These are phyloP conservation scores for Drosophila ercepeae DNA, from an alignment of 1,140 invertebrate species.

Conservation along the genomic window DNA sequence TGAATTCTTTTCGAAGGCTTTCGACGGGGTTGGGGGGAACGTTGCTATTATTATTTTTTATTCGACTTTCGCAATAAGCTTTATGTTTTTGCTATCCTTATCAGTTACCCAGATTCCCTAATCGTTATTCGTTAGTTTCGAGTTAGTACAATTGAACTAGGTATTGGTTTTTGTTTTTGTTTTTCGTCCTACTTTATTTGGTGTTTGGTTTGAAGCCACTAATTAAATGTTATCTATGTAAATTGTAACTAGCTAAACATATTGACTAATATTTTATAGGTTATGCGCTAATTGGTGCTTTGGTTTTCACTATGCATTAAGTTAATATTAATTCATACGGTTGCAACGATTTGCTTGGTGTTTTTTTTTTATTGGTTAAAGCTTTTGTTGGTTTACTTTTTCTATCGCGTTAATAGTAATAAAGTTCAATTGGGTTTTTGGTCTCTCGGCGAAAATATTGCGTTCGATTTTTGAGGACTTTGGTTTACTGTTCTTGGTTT, in stretches of 20 bases:
- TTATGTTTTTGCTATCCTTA: slow-evolving; percentile 55
- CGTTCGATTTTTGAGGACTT: slow-evolving; percentile 52
- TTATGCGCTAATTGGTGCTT: slow-evolving; percentile 78
- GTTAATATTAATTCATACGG: slow-evolving; percentile 27
- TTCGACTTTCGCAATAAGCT: slow-evolving; percentile 67
- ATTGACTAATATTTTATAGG: slow-evolving; percentile 62
- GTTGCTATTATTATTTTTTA: slow-evolving; percentile 64
- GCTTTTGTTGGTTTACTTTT: slow-evolving; percentile 44
- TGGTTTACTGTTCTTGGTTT: slow-evolving; percentile 41
- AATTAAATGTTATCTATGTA: slow-evolving; percentile 56
- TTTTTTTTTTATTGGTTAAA: slow-evolving; percentile 53
- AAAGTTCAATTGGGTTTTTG: slow-evolving; percentile 22
- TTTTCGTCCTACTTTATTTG: slow-evolving; percentile 52
- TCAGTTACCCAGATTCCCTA: slow-evolving; percentile 64
- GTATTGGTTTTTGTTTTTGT: slow-evolving; percentile 48
- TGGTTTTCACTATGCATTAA: slow-evolving; percentile 60
- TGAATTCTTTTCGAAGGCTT: slow-evolving; percentile 61
- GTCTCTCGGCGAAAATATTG: slow-evolving; percentile 63
- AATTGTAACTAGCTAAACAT: slow-evolving; percentile 79
- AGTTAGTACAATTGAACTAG: slow-evolving; percentile 58
- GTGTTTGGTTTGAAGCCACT: slow-evolving; percentile 79
- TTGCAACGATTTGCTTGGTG: slow-evolving; percentile 56
- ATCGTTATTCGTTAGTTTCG: slow-evolving; percentile 74
- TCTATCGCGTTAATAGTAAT: slow-evolving; percentile 13
- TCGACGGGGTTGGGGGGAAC: slow-evolving; percentile 22